Evolutionary conservation across 1,140 invertebrate genomes (phyloP), one percentile per base, ranked within the genome.

Genomic region (Spodoptera frugiperda): DNA sequence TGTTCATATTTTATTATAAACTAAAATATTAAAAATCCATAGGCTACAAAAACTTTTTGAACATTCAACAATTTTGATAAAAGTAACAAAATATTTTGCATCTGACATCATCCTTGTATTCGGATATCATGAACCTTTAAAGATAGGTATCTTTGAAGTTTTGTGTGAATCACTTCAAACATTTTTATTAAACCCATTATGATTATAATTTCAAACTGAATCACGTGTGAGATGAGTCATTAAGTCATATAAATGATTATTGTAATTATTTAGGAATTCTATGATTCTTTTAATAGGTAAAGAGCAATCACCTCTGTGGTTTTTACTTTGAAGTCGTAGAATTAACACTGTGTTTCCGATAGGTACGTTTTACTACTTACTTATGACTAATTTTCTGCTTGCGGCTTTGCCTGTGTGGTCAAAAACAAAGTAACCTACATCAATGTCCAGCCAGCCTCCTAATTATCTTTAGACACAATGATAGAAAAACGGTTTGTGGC

Each of bases 51-150:
- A n/a, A n/a, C n/a, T n/a, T n/a, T n/a, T n/a, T n/a, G n/a, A n/a
- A n/a, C n/a, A n/a, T n/a, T n/a, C n/a, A n/a, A n/a, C n/a, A n/a
- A n/a, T 1, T 25, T 25, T 25, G 17, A 53, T 53, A 53, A 17
- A 17, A 17, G 51, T 17, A 8, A 17, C 51, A 19, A 17, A 19
- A 17, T 53, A 15, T 17, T 17, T 44, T 4, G 14, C 15, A 1
- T 10, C 9, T 63, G 59, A 63, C 59, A 33, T 63, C 59, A 63
- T 11, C n/a, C 0, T 19, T 14, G 5, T 15, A 11, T 33, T 33
- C 8, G 57, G 30, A 61, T 61, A 33, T 10, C n/a, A 33, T 63
- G 59, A 15, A 63, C 59, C 59, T 63, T 63, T 19, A 19, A 63
- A 44, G 30, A 63, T 19, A 44, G 30, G 44, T 19, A 15, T 63